These are phyloP conservation scores for Philonicus albiceps DNA, from an alignment of 2,888 invertebrate genomes.

Conservation along the genomic window DNA sequence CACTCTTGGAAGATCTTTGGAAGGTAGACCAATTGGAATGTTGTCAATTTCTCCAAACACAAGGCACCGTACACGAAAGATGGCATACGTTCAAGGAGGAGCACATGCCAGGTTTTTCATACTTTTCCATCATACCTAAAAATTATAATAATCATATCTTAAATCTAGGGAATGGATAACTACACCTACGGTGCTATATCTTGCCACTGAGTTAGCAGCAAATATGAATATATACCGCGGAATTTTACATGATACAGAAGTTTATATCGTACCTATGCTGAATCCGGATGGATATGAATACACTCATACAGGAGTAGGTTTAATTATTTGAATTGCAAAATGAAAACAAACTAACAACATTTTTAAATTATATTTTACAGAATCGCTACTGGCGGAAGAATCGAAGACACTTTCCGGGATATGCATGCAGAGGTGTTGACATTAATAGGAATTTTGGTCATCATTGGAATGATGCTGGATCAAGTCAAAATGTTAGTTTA, in stretches of 20 bases:
- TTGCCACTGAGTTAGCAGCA: conserved; percentile 71
- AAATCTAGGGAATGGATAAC: conserved; percentile 76
- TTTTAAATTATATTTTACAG: conserved; percentile 49
- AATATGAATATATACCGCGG: conserved; percentile 62
- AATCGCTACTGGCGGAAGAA: conserved; percentile 75
- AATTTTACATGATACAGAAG: conserved; percentile 57
- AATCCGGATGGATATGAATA: conserved; percentile 64
- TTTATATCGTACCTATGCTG: conserved; percentile 59
- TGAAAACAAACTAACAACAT: neutral
- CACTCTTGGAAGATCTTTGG: conserved; percentile 57
- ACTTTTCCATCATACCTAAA: neutral
- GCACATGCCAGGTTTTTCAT: conserved; percentile 54
- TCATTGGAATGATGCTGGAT: conserved; percentile 69
- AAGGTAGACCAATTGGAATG: conserved; percentile 59
- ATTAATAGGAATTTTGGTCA: conserved; percentile 80
- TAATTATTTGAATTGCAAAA: neutral
- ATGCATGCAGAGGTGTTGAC: conserved; percentile 74
- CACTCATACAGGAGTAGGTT: conserved; percentile 56
- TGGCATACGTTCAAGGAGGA: conserved; percentile 61
- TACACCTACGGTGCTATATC: conserved; percentile 71
- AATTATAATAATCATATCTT: neutral
- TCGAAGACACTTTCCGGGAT: conserved; percentile 65
- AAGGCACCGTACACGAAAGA: conserved; percentile 51
- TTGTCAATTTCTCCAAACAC: conserved; percentile 58
- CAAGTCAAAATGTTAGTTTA: conserved; percentile 62